Percentiles rank a stretch among this genome's conserved stretches.
Evolutionary conservation across 2,797 vertebrate species (phyloP).

Genomic region (Morus bassanus): DNA sequence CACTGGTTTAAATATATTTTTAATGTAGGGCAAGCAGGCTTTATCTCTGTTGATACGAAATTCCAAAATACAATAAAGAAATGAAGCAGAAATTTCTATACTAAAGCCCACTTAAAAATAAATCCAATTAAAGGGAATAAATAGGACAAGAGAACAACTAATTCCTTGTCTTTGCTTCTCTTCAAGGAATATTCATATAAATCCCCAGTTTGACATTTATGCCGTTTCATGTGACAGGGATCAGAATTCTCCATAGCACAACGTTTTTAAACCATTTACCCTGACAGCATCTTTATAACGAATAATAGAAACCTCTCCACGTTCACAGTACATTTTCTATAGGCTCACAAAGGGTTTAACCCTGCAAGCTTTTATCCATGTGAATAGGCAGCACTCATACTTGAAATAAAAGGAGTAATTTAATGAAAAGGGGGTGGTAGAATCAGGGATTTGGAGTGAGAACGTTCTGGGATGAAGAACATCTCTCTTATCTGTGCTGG

Average conservation of each 20-base stretch:
- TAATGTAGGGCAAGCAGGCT: constrained; percentile 27
- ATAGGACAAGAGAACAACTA: constrained; percentile 63
- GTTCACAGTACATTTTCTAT: background rate
- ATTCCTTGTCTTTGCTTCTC: constrained; percentile 55
- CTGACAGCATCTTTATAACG: background rate
- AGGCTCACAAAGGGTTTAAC: constrained; percentile 29
- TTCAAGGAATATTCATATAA: constrained; percentile 48
- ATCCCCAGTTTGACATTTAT: constrained; percentile 28
- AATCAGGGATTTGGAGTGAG: background rate
- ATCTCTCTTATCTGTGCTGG: background rate
- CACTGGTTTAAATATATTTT: background rate
- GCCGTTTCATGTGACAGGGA: constrained; percentile 47
- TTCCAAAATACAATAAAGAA: constrained; percentile 10
- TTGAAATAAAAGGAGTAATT: constrained; percentile 33
- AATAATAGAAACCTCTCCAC: constrained; percentile 4
- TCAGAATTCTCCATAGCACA: constrained; percentile 23
- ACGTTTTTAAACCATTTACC: constrained; percentile 30
- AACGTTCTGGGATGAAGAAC: background rate
- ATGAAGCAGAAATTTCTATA: constrained; percentile 20
- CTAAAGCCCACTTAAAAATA: constrained; percentile 52
- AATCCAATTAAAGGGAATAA: constrained; percentile 64
- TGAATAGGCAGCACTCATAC: background rate
- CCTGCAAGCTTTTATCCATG: background rate
- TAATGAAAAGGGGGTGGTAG: background rate
- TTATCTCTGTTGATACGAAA: background rate